Evolutionary conservation across 2,888 invertebrate genomes (phyloP).

Genomic region (Dascillus cervinus): DNA sequence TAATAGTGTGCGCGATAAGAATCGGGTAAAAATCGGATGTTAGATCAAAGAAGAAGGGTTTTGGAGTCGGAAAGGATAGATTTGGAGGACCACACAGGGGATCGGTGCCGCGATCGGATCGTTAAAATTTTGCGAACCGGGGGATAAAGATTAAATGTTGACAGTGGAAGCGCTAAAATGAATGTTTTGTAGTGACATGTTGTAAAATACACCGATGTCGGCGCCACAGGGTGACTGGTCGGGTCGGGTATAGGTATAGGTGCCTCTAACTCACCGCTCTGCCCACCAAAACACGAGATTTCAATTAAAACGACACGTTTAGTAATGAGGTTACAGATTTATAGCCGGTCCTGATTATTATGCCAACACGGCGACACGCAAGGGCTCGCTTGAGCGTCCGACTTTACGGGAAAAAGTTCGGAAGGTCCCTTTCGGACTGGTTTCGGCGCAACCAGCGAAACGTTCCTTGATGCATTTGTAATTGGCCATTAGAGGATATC

Average conservation of each 20-base stretch:
- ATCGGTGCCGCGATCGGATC: too few relatives aligned
- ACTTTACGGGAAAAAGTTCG: too few relatives aligned
- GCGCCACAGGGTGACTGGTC: constrained; percentile 25
- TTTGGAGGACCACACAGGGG: too few relatives aligned
- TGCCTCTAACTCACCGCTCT: constrained; percentile 28
- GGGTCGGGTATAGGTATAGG: constrained; percentile 14
- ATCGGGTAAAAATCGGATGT: too few relatives aligned
- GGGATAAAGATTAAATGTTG: too few relatives aligned
- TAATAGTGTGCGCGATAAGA: too few relatives aligned
- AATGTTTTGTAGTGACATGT: constrained; percentile 24
- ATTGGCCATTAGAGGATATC: constrained; percentile 26
- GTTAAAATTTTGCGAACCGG: too few relatives aligned
- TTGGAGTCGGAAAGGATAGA: too few relatives aligned
- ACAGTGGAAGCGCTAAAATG: constrained; percentile 20
- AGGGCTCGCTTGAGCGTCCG: too few relatives aligned
- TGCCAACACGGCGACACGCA: constrained; percentile 25
- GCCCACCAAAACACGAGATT: constrained; percentile 49
- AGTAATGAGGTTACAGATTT: constrained; percentile 48
- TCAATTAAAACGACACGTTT: constrained; percentile 55
- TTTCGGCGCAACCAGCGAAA: neutral
- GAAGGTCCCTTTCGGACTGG: neutral
- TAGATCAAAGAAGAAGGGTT: too few relatives aligned
- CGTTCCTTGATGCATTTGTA: constrained; percentile 18
- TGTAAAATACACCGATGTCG: constrained; percentile 25
- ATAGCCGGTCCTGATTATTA: constrained; percentile 31